Evolutionary conservation across 2,797 vertebrate genomes (phyloP).

Genomic region (Vultur gryphus): DNA sequence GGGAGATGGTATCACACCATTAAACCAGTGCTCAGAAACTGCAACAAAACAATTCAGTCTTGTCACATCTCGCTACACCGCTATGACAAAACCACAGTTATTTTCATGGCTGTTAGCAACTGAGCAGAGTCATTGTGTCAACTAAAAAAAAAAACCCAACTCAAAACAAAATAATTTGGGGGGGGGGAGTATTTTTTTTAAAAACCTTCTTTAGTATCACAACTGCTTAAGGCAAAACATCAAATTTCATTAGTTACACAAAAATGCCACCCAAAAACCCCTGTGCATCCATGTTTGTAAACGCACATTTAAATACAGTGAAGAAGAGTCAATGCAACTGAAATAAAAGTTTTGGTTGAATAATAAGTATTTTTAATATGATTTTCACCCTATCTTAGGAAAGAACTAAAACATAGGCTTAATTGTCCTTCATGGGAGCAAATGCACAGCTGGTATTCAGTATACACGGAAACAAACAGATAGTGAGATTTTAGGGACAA

Average conservation of each 20-base stretch:
- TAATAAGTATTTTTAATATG: neutral
- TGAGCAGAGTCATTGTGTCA: neutral
- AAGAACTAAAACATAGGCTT: neutral
- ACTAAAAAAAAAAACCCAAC: neutral
- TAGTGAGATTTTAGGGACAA: neutral
- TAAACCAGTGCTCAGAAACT: neutral
- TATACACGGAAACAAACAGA: rapidly evolving
- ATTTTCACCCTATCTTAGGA: neutral
- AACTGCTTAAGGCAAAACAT: neutral
- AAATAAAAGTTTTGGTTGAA: neutral
- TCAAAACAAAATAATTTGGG: neutral
- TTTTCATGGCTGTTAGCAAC: neutral
- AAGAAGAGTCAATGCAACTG: neutral
- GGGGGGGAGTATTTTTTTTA: too few relatives aligned
- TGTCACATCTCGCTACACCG: neutral
- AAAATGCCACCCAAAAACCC: neutral
- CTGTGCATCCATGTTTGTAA: neutral
- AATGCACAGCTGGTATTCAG: neutral
- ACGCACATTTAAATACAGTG: rapidly evolving
- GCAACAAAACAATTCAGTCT: neutral
- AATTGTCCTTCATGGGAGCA: neutral
- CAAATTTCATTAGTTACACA: neutral
- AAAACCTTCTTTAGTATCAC: neutral
- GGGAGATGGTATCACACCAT: neutral
- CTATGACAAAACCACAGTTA: neutral